Conservation (phyloP, 2,797 vertebrate genomes). For the Phyllotis vaccarum region DNA sequence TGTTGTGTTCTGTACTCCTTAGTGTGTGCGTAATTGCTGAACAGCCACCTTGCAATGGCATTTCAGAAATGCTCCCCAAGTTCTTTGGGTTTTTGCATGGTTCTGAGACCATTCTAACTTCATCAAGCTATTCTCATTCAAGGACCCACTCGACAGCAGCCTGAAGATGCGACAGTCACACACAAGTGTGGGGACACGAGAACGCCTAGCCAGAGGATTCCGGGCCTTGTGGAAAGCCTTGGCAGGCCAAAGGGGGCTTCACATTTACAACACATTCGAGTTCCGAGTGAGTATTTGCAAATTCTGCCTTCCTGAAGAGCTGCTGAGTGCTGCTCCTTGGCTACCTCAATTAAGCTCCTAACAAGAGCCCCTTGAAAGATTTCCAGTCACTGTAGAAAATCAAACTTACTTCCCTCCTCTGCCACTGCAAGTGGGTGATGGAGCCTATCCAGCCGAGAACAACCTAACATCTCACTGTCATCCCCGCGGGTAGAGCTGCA, state of each 20-base stretch:
- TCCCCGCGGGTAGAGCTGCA: not conserved
- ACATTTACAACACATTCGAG: not conserved
- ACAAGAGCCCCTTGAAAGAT: conserved; percentile 63
- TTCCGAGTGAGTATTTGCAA: conserved; percentile 53
- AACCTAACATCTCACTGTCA: not conserved
- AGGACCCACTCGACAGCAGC: not conserved
- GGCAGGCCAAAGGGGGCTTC: not conserved
- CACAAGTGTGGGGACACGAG: not conserved
- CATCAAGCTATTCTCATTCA: not conserved
- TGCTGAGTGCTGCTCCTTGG: conserved; percentile 44
- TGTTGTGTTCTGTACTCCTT: not conserved
- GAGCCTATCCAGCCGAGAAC: not conserved
- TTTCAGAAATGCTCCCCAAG: not conserved
- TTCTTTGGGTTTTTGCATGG: not conserved
- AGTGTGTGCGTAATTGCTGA: not conserved
- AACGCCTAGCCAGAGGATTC: not conserved
- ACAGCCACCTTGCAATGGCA: not conserved
- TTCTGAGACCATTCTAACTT: not conserved
- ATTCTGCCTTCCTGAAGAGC: conserved; percentile 63
- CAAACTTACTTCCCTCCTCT: conserved; percentile 7
- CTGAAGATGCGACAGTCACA: not conserved
- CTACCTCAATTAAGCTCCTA: conserved; percentile 59
- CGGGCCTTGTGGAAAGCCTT: not conserved
- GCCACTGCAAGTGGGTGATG: not conserved
- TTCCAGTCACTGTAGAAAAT: conserved; percentile 15